Percentiles rank a stretch among this genome's conserved stretches.
Conservation (phyloP, 2,888 invertebrate genomes). For the Ferrisia virgata region DNA sequence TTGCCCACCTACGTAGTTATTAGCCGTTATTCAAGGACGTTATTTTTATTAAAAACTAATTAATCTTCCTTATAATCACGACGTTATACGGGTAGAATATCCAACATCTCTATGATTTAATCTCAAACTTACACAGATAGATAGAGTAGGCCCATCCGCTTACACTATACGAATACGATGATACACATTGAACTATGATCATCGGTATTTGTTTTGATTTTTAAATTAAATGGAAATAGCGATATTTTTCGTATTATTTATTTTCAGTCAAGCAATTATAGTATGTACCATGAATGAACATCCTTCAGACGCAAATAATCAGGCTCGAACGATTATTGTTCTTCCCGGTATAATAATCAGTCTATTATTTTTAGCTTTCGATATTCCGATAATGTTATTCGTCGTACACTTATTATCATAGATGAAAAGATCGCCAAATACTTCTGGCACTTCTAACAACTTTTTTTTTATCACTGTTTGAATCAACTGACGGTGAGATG, state of each 20-base stretch:
- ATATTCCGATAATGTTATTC: not conserved
- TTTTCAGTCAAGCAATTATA: not conserved
- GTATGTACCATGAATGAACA: too few relatives aligned
- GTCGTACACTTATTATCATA: not conserved
- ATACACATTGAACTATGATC: not conserved
- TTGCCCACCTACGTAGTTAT: not conserved
- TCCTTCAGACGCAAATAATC: not conserved
- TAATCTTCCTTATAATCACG: conserved; percentile 19
- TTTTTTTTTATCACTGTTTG: not conserved
- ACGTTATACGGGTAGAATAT: not conserved
- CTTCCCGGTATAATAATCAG: not conserved
- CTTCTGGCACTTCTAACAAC: not conserved
- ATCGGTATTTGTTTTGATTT: not conserved
- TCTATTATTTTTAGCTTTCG: not conserved
- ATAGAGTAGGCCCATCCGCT: not conserved
- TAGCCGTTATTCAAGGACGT: not conserved
- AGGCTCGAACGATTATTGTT: not conserved
- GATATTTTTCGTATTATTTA: not conserved
- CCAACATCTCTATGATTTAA: not conserved
- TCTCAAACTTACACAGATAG: not conserved
- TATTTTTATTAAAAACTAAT: conserved; percentile 15
- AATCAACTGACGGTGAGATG: not conserved
- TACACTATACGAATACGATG: not conserved
- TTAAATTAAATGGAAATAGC: not conserved
- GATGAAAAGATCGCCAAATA: conserved; percentile 1